These are phyloP conservation scores for Anaspis maculata DNA, from an alignment of 2,888 invertebrate genomes.

Conservation along the genomic window DNA sequence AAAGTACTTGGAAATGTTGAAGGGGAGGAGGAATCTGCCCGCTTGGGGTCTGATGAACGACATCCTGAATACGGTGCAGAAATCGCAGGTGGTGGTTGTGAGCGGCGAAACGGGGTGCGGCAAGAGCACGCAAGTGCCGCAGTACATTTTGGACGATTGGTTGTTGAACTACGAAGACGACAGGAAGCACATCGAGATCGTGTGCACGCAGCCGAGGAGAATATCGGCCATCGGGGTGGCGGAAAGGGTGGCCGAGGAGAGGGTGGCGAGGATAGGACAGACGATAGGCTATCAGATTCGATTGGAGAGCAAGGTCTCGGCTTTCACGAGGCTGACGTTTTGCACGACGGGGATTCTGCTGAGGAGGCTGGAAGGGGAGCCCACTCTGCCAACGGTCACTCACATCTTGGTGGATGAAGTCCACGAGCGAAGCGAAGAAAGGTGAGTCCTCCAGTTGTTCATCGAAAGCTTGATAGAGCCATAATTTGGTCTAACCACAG, in stretches of 20 bases:
- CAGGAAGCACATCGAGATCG: slow-evolving; percentile 66
- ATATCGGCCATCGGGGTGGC: slow-evolving; percentile 90
- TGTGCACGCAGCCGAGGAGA: slow-evolving; percentile 87
- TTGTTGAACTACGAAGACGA: slow-evolving; percentile 49
- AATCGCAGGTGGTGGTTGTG: slow-evolving; percentile 62
- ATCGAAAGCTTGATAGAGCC: slow-evolving; percentile 3
- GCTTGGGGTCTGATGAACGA: slow-evolving; percentile 64
- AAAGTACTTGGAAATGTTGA: slow-evolving; percentile 59
- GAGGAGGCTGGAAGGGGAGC: slow-evolving; percentile 73
- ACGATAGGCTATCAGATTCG: slow-evolving; percentile 63
- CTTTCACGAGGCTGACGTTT: slow-evolving; percentile 74
- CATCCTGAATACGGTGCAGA: slow-evolving; percentile 56
- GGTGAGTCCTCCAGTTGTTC: slow-evolving; percentile 48
- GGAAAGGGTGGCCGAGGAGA: slow-evolving; percentile 81
- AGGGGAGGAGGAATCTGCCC: slow-evolving; percentile 55
- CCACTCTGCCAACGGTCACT: slow-evolving; percentile 64
- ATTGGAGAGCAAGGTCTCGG: slow-evolving; percentile 68
- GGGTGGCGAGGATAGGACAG: slow-evolving; percentile 69
- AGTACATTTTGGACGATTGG: slow-evolving; percentile 86
- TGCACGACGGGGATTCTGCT: slow-evolving; percentile 91
- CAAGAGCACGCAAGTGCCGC: slow-evolving; percentile 86
- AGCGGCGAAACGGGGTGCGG: slow-evolving; percentile 82
- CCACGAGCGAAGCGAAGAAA: slow-evolving; percentile 84
- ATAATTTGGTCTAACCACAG: too few species aligned
- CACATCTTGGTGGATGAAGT: slow-evolving; percentile 88